Evolutionary conservation across 2,888 invertebrate species (phyloP), one percentile per base, ranked within the genome.

Genomic region (Sinotaia quadrata): DNA sequence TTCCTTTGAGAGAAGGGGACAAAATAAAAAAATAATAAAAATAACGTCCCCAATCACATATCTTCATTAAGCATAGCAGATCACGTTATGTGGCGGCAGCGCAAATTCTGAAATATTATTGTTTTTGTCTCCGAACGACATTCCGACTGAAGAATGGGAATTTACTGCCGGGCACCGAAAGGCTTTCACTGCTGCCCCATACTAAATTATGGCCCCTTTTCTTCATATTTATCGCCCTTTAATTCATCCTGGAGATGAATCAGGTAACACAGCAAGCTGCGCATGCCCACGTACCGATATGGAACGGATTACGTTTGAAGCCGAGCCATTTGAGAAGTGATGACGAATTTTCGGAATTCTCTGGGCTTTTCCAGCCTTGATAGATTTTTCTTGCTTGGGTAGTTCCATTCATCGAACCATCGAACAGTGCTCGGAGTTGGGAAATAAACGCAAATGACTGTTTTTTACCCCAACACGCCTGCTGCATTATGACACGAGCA

Each of bases 31-130:
- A n/a, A n/a, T n/a, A n/a, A n/a, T n/a, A n/a, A n/a, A n/a, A n/a
- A n/a, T n/a, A n/a, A n/a, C n/a, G n/a, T n/a, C n/a, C n/a, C n/a
- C n/a, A n/a, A n/a, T n/a, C n/a, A n/a, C n/a, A n/a, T n/a, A n/a
- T n/a, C n/a, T n/a, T n/a, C n/a, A n/a, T n/a, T n/a, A n/a, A n/a
- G n/a, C n/a, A n/a, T n/a, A n/a, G n/a, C n/a, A n/a, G n/a, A n/a
- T n/a, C n/a, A n/a, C n/a, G n/a, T n/a, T n/a, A n/a, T n/a, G n/a
- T n/a, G n/a, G n/a, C n/a, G n/a, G n/a, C n/a, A n/a, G n/a, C n/a
- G n/a, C 70, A 71, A 71, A 73, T 59, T 56, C 70, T 73, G 66
- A 73, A 73, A 73, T 73, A 73, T 73, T 68, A 70, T 71, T 73
- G 73, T 73, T 71, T 70, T 68, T 61, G 41, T 57, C 36, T 29